Percentiles rank a stretch among this genome's conserved stretches.
Conservation (phyloP, 2,888 invertebrate species). For the Brachyptera risi region DNA sequence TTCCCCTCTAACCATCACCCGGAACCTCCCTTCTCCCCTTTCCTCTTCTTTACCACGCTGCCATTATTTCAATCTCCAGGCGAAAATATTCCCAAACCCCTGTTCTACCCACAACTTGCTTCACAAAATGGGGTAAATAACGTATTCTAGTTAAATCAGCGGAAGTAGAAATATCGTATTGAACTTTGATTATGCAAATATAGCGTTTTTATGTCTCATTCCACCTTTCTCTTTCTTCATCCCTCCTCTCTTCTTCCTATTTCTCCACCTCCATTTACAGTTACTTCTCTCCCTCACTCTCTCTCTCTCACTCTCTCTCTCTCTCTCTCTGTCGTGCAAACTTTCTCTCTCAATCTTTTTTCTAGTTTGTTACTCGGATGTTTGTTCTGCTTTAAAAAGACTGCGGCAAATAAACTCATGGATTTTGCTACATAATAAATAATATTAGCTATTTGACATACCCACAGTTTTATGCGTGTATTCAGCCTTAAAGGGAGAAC, state of each 20-base stretch:
- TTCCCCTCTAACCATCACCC: too few relatives aligned
- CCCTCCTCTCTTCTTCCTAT: too few relatives aligned
- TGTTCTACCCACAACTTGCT: too few relatives aligned
- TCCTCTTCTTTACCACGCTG: slow-evolving; percentile 1
- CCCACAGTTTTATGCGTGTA: too few relatives aligned
- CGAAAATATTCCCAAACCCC: too few relatives aligned
- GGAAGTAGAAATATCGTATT: neutral
- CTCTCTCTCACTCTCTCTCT: too few relatives aligned
- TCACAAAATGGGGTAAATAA: neutral
- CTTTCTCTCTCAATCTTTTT: too few relatives aligned
- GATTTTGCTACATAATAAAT: neutral
- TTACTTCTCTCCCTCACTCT: too few relatives aligned
- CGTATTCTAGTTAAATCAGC: neutral
- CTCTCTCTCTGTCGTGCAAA: too few relatives aligned
- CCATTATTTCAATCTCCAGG: neutral
- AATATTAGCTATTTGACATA: neutral
- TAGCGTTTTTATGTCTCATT: neutral
- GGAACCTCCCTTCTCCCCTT: slow-evolving; percentile 22
- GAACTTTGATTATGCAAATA: slow-evolving; percentile 9
- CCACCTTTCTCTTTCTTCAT: neutral
- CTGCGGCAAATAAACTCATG: slow-evolving; percentile 5
- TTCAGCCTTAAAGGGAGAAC: too few relatives aligned
- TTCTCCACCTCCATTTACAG: too few relatives aligned
- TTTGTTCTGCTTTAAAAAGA: neutral
- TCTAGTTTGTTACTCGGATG: too few relatives aligned